A percentile compares a stretch with the other conserved stretches of the same genome.
Evolutionary conservation across 2,113 vertebrate species (phyloP).

Genomic region (Sminthopsis crassicaudata): DNA sequence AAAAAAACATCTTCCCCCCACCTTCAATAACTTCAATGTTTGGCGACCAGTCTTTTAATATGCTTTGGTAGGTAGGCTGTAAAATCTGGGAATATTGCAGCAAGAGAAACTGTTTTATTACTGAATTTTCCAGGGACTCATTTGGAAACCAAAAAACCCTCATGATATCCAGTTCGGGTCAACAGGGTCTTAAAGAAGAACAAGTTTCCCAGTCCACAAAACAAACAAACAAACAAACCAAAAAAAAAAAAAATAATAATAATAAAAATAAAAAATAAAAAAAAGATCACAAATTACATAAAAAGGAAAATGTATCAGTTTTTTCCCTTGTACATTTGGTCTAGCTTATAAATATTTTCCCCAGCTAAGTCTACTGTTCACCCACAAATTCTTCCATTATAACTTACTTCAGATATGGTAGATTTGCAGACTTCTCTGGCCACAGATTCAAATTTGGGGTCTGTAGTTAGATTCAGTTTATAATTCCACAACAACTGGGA

Average conservation of each 20-base stretch:
- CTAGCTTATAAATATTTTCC: conserved; percentile 31
- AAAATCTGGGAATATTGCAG: background rate
- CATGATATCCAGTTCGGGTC: background rate
- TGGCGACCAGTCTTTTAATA: background rate
- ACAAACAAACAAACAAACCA: background rate
- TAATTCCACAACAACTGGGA: conserved; percentile 96
- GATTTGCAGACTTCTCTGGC: conserved; percentile 96
- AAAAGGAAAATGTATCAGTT: conserved; percentile 20
- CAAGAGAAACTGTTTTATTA: background rate
- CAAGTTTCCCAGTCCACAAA: background rate
- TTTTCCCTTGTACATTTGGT: conserved; percentile 24
- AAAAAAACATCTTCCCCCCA: background rate
- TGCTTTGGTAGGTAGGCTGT: background rate
- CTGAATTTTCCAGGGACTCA: background rate
- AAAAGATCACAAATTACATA: conserved; percentile 37
- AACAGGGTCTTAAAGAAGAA: background rate
- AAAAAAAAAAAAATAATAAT: no score
- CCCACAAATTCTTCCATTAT: conserved; percentile 17
- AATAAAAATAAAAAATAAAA: no score
- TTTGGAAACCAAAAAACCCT: background rate
- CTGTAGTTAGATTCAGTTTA: conserved; percentile 96
- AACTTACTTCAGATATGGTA: conserved; percentile 92
- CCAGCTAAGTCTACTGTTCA: conserved; percentile 27
- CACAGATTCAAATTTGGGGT: conserved; percentile 97
- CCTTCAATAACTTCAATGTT: background rate